Conservation (phyloP, 2,888 invertebrate genomes). For the Pheosia gnoma region DNA sequence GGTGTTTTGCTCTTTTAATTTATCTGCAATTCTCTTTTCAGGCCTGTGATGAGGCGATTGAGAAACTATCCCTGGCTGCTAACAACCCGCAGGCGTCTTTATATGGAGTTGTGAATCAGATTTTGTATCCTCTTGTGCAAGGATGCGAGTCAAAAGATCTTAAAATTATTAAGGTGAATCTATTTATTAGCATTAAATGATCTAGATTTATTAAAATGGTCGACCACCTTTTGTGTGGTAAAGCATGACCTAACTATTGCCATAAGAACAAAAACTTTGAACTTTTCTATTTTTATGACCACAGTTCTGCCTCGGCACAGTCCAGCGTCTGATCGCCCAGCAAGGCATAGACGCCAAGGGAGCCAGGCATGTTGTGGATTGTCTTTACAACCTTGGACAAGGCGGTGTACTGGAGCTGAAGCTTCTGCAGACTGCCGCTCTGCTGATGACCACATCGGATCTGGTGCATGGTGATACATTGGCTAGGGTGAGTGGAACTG, state of each 20-base stretch:
- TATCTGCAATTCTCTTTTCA: slow-evolving; percentile 67
- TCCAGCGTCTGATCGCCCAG: slow-evolving; percentile 96
- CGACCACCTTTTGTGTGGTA: too few species aligned
- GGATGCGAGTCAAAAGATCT: slow-evolving; percentile 99
- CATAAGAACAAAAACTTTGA: neutral
- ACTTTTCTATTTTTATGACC: neutral
- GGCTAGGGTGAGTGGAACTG: slow-evolving; percentile 88
- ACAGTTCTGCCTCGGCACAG: slow-evolving; percentile 95
- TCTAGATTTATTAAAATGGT: too few species aligned
- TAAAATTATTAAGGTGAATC: slow-evolving; percentile 93
- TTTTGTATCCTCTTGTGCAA: slow-evolving; percentile 97
- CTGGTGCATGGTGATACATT: slow-evolving; percentile 97
- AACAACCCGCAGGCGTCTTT: slow-evolving; percentile 92
- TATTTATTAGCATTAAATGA: neutral
- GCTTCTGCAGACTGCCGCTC: slow-evolving; percentile 96
- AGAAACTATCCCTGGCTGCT: slow-evolving; percentile 92
- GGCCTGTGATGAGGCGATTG: slow-evolving; percentile 98
- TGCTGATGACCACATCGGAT: slow-evolving; percentile 97
- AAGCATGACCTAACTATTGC: too few species aligned
- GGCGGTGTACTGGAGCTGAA: slow-evolving; percentile 97
- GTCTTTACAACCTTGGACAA: slow-evolving; percentile 97
- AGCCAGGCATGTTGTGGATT: slow-evolving; percentile 96
- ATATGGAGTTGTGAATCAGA: slow-evolving; percentile 95
- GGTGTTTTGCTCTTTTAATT: neutral
- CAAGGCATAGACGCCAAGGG: slow-evolving; percentile 96